Percentiles rank a stretch among this genome's conserved stretches.
These are phyloP conservation scores for Pristionchus exspectatus DNA, from an alignment of 2,888 invertebrate genomes.

Conservation along the genomic window DNA sequence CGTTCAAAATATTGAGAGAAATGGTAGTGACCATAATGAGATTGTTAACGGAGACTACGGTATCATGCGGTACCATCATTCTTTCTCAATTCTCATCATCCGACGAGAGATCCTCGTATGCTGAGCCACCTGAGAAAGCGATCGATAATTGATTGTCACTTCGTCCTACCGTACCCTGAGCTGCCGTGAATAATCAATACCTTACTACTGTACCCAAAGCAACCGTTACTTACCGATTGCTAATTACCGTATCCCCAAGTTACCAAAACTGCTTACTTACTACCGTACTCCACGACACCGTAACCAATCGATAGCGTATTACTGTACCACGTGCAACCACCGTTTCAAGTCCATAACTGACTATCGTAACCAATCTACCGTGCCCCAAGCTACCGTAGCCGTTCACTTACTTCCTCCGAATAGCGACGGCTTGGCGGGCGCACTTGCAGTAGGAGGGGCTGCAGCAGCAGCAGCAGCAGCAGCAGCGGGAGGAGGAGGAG, in stretches of 20 bases:
- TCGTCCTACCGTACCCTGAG: too few relatives aligned
- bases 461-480: background rate
- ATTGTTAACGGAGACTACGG: background rate
- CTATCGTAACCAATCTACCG: background rate
- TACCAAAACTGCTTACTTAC: too few relatives aligned
- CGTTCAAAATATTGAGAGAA: background rate
- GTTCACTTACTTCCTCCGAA: background rate
- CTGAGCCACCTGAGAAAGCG: background rate
- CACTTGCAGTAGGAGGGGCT: background rate
- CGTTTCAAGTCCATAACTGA: too few relatives aligned
- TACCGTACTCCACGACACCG: background rate
- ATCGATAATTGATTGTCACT: background rate
- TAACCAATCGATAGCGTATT: background rate
- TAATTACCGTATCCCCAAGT: too few relatives aligned
- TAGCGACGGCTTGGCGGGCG: background rate
- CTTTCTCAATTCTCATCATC: constrained; percentile 11
- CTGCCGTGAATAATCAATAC: background rate
- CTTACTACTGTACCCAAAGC: background rate
- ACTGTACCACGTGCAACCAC: background rate
- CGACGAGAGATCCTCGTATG: background rate
- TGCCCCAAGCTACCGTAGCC: background rate
- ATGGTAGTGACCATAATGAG: background rate
- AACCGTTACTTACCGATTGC: too few relatives aligned
- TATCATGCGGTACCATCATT: background rate
- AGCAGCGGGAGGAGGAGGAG: background rate